Evolutionary conservation across 35 echinoderm and acorn worm genomes (phyloP).

Genomic region (Apostichopus parvimensis): DNA sequence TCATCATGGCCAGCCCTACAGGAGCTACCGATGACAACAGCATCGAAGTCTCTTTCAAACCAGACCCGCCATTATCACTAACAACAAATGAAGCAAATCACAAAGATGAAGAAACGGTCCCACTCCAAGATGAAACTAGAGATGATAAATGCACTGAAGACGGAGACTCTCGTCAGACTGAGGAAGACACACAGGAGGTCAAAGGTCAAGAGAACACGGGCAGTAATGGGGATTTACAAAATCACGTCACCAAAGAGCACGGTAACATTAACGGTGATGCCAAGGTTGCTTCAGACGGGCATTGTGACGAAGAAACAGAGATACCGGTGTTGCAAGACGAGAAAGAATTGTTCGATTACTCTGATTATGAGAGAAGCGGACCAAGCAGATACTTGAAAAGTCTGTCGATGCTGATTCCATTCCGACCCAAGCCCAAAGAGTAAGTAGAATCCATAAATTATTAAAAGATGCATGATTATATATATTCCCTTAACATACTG

Average conservation of each 20-base stretch:
- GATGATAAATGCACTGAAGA: not conserved
- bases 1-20: not conserved
- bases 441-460: not conserved
- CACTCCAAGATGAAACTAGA: not conserved
- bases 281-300: not conserved
- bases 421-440: constrained; percentile 46
- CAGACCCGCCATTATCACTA: not conserved
- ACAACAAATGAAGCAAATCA: not conserved
- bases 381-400: constrained; percentile 50
- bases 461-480: not conserved
- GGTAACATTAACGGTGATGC: not conserved
- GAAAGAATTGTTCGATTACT: constrained; percentile 32
- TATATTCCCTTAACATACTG: too few species aligned
- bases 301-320: too few species aligned
- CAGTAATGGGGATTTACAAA: not conserved
- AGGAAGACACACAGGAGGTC: not conserved
- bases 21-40: not conserved
- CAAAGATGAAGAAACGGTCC: not conserved
- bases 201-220: not conserved
- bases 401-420: constrained; percentile 20
- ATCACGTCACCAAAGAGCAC: not conserved
- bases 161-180: not conserved
- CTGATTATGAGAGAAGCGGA: constrained; percentile 38
- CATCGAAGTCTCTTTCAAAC: constrained; percentile 18
- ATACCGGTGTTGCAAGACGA: not conserved